Percentiles rank a stretch among this genome's conserved stretches.
These are phyloP conservation scores for Myrmecophaga tridactyla DNA, from an alignment of 2,113 vertebrate species.

Conservation along the genomic window DNA sequence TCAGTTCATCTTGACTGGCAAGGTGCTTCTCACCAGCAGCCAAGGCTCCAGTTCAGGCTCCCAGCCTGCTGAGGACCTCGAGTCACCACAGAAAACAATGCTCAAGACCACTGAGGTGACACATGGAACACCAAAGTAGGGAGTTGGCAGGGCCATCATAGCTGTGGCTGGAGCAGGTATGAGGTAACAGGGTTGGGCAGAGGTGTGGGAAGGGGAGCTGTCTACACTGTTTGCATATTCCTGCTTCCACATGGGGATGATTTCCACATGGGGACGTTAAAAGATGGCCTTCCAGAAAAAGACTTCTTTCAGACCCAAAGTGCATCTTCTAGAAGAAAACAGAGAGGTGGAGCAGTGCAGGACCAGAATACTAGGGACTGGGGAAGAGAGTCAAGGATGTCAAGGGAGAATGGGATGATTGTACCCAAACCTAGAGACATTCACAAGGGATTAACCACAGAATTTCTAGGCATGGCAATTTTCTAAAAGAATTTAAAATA, in stretches of 20 bases:
- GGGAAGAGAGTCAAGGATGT: background rate
- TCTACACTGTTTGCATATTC: conserved; percentile 81
- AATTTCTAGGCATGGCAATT: background rate
- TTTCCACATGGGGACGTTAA: conserved; percentile 62
- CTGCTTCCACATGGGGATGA: conserved; percentile 75
- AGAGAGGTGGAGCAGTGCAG: conserved; percentile 13
- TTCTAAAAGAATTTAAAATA: background rate
- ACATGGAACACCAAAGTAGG: background rate
- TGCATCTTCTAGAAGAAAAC: conserved; percentile 69
- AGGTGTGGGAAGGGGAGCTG: conserved; percentile 65
- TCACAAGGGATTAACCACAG: background rate
- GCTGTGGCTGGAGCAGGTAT: conserved; percentile 73
- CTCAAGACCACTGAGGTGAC: conserved; percentile 65
- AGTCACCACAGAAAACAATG: background rate
- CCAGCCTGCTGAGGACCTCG: conserved; percentile 35
- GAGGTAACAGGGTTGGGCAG: conserved; percentile 85
- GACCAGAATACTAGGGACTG: conserved; percentile 64
- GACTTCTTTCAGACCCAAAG: conserved; percentile 70
- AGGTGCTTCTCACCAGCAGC: background rate
- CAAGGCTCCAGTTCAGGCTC: conserved; percentile 17
- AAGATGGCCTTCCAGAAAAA: conserved; percentile 62
- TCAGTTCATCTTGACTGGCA: conserved; percentile 49
- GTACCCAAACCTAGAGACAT: conserved; percentile 67
- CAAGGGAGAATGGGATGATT: conserved; percentile 63
- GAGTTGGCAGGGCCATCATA: conserved; percentile 37